Base-by-base conservation (phyloP, 1,140 invertebrate species). In the Leptopilina clavipes region DNA sequence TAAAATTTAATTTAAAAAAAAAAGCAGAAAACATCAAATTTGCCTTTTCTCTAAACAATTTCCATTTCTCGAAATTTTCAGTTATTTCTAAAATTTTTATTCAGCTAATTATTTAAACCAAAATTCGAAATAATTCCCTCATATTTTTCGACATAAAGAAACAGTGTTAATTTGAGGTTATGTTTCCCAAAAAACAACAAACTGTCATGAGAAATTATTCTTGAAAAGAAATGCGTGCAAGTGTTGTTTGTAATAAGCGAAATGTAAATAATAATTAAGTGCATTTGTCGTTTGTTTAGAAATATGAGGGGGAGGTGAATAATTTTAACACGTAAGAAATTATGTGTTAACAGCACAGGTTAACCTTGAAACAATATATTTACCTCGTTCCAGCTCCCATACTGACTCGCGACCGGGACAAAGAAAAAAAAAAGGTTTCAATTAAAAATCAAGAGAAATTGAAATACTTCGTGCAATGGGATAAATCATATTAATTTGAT, bases 371-470 rank as follows among this genome's bases (percentile, higher is more conserved):
- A 77, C 14, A 79, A 17, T 9, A 86, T 89, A 89, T 87, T 88
- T 89, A 89, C 88, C 88, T 88, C 84, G 79, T 85, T 89, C 88
- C 88, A 89, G 77, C 85, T 89, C 75, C 86, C 87, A 72, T 87
- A 89, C 88, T 89, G 84, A 81, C 76, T 81, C 81, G 76, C 71
- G 73, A 71, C 79, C 82, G 73, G 78, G 52, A 76, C 84, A 81
- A 75, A 73, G 59, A 76, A 83, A 81, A 72, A 79, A 75, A 82
- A 80, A 82, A 81, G 77, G 18, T 76, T 76, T 76, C 76, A 79
- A 80, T 79, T 77, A 40, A 75, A 77, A 48, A 59, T 76, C 73
- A 56, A 76, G 77, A 77, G 79, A 79, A 70, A 74, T 70, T 73
- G 65, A 70, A 11, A 76, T 80, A 73, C 31, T 10, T 48, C 48